Conservation (phyloP, 2,797 vertebrate species). For the Huso huso region DNA sequence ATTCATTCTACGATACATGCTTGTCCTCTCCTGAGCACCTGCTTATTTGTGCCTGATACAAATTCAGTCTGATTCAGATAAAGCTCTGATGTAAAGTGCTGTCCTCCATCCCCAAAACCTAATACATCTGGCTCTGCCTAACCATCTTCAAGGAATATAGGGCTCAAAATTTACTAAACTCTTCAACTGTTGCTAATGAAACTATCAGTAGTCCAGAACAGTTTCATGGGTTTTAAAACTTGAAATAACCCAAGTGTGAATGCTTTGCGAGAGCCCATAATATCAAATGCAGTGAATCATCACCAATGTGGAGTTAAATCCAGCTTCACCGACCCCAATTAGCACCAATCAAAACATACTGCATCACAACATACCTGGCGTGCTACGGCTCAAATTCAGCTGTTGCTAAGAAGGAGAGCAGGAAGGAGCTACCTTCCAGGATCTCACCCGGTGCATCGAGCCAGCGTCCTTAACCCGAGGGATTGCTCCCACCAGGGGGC, state of each 20-base stretch:
- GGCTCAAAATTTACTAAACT: neutral
- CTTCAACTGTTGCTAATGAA: too few species aligned
- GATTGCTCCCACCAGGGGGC: too few species aligned
- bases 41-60: slow-evolving; percentile 49
- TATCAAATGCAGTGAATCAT: too few species aligned
- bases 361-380: too few species aligned
- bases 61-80: slow-evolving; percentile 44
- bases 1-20: slow-evolving; percentile 29
- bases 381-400: neutral
- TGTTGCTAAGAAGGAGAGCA: neutral
- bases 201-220: too few species aligned
- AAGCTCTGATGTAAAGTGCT: slow-evolving; percentile 43
- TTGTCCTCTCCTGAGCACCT: slow-evolving; percentile 32
- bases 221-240: too few species aligned
- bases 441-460: neutral
- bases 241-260: too few species aligned
- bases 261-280: too few species aligned
- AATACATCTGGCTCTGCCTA: slow-evolving; percentile 36
- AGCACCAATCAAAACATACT: too few species aligned
- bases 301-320: too few species aligned
- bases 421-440: neutral
- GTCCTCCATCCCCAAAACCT: slow-evolving; percentile 33
- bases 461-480: too few species aligned
- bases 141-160: slow-evolving; percentile 33
- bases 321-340: too few species aligned